A percentile compares a stretch with the other conserved stretches of the same genome.
Evolutionary conservation across 2,797 vertebrate genomes (phyloP).

Genomic region (Momotus momota): DNA sequence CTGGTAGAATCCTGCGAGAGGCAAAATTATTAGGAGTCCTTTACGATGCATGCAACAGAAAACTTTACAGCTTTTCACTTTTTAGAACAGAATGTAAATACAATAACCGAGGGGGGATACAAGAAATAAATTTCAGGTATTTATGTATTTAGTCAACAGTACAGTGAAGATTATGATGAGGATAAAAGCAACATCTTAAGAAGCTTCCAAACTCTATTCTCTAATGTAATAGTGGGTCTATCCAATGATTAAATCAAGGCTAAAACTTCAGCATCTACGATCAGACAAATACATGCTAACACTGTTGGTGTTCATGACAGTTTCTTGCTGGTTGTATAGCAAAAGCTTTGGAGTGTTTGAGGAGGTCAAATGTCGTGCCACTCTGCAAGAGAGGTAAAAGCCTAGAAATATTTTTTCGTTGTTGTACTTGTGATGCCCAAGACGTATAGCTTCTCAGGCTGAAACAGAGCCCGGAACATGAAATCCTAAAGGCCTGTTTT

Average conservation of each 20-base stretch:
- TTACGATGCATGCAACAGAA: not conserved
- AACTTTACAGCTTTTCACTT: not conserved
- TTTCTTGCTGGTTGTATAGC: not conserved
- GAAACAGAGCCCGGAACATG: not conserved
- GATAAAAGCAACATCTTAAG: not conserved
- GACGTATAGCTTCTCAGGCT: not conserved
- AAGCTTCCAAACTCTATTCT: not conserved
- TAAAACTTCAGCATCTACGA: not conserved
- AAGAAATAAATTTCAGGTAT: not conserved
- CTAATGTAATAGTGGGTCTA: not conserved
- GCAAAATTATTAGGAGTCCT: not conserved
- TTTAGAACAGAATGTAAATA: not conserved
- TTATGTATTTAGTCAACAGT: not conserved
- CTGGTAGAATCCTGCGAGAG: not conserved
- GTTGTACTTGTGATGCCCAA: not conserved
- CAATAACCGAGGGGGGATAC: not conserved
- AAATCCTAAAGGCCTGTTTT: not conserved
- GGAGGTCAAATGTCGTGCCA: not conserved
- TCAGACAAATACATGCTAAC: not conserved
- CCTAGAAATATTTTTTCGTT: not conserved
- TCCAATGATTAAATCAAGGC: not conserved
- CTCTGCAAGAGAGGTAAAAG: not conserved
- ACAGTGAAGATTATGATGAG: not conserved
- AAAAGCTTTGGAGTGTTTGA: not conserved
- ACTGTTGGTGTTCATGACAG: not conserved